Evolutionary conservation across 2,113 vertebrate genomes (phyloP).

Genomic region (Eptatretus burgeri): DNA sequence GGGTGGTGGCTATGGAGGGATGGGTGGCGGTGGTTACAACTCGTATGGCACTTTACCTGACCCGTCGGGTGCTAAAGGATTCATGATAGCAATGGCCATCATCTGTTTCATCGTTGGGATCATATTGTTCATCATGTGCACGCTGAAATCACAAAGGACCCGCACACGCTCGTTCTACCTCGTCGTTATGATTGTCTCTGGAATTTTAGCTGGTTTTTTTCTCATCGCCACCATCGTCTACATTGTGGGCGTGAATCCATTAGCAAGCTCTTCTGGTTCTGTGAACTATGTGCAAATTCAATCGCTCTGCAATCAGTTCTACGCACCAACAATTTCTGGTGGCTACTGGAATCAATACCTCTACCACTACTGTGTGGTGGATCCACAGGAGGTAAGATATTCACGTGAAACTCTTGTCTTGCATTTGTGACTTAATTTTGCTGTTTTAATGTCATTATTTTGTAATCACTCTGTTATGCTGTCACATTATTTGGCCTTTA

Average conservation of each 20-base stretch:
- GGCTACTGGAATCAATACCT: conserved; percentile 28
- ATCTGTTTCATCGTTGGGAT: conserved; percentile 31
- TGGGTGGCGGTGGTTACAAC: conserved; percentile 15
- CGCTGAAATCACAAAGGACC: conserved; percentile 21
- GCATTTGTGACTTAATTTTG: not conserved
- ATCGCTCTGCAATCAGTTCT: conserved; percentile 27
- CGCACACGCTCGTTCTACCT: conserved; percentile 34
- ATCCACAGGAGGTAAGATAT: conserved; percentile 34
- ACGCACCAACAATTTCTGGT: conserved; percentile 14
- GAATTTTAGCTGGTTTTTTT: conserved; percentile 30
- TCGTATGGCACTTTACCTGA: conserved; percentile 22
- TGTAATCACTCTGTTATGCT: no score
- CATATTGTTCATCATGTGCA: conserved; percentile 25
- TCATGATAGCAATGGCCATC: conserved; percentile 38
- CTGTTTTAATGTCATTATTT: no score
- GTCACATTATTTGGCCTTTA: no score
- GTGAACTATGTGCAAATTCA: conserved; percentile 34
- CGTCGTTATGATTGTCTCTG: conserved; percentile 21
- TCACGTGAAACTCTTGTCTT: not conserved
- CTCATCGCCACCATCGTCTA: conserved; percentile 44
- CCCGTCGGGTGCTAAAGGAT: conserved; percentile 32
- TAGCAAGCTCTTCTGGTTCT: conserved; percentile 30
- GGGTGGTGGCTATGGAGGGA: not conserved
- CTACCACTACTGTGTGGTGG: conserved; percentile 51
- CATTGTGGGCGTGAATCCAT: conserved; percentile 43